These are phyloP conservation scores for Hydrotaea cyrtoneurina DNA, from an alignment of 2,888 invertebrate species.

Conservation along the genomic window DNA sequence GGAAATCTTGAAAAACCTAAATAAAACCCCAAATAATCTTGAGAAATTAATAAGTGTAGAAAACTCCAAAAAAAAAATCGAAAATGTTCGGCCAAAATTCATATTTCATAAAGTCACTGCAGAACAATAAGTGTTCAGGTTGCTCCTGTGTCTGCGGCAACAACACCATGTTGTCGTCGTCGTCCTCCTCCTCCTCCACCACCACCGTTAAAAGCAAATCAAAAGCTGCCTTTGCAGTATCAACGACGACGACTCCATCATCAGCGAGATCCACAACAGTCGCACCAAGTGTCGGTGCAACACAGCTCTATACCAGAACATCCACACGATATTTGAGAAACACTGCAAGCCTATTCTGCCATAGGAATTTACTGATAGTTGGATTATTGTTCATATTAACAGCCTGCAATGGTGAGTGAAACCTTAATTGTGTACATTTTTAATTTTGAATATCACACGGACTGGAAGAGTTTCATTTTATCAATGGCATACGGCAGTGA, in stretches of 20 bases:
- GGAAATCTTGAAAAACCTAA: background rate
- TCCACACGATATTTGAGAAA: background rate
- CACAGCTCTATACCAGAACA: background rate
- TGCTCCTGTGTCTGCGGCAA: slow-evolving; percentile 14
- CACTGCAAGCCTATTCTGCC: slow-evolving; percentile 18
- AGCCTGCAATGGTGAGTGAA: slow-evolving; percentile 66
- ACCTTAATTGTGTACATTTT: background rate
- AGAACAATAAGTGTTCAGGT: background rate
- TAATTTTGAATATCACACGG: background rate
- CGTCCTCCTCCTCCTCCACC: background rate
- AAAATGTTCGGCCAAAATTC: slow-evolving; percentile 51
- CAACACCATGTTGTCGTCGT: slow-evolving; percentile 48
- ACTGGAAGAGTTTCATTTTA: too few relatives aligned
- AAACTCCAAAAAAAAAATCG: background rate
- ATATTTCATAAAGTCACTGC: slow-evolving; percentile 39
- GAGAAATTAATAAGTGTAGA: background rate
- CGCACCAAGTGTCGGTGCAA: slow-evolving; percentile 3
- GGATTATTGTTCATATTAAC: slow-evolving; percentile 57
- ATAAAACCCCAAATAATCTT: background rate
- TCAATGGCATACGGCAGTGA: too few relatives aligned
- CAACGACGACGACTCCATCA: slow-evolving; percentile 8
- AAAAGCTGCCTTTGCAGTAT: background rate
- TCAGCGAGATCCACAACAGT: slow-evolving; percentile 25
- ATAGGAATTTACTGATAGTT: slow-evolving; percentile 56
- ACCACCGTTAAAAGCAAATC: slow-evolving; percentile 60